phyloP scores from a whole-genome alignment of 2,113 vertebrate genomes.

The Rhinopithecus roxellana region DNA sequence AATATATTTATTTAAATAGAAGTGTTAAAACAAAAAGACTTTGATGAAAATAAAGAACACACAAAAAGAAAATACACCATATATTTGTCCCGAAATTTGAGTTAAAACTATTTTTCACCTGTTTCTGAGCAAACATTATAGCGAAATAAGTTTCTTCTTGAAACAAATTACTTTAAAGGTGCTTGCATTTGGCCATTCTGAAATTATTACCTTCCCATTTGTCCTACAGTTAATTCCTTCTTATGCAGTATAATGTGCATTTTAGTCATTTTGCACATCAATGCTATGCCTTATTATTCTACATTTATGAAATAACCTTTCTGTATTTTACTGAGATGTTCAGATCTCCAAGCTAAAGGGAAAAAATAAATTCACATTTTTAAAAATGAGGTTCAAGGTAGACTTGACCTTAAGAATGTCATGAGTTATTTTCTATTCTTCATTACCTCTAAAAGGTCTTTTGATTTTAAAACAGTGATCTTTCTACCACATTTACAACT shows the following conservation, averaged over 20 bases:
- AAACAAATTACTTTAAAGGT: constrained; percentile 35
- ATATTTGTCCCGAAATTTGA: neutral
- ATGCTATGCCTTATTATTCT: neutral
- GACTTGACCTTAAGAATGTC: constrained; percentile 35
- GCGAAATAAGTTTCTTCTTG: neutral
- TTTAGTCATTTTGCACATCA: neutral
- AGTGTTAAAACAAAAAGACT: neutral
- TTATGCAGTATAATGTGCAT: neutral
- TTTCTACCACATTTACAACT: neutral
- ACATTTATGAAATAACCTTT: constrained; percentile 57
- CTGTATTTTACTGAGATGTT: constrained; percentile 8
- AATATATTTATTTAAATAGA: neutral
- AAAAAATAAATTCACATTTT: constrained; percentile 29
- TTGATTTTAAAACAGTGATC: constrained; percentile 16
- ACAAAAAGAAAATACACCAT: neutral
- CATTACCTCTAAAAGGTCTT: constrained; percentile 11
- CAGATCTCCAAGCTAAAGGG: neutral
- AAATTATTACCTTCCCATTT: constrained; percentile 29
- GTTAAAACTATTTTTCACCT: neutral
- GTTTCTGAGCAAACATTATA: constrained; percentile 12
- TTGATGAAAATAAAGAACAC: neutral
- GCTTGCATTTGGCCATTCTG: neutral
- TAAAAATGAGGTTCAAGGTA: neutral
- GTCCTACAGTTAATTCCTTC: neutral
- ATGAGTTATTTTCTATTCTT: constrained; percentile 22